phyloP scores from a whole-genome alignment of 2,113 vertebrate genomes.

The Amphiprion percula region DNA sequence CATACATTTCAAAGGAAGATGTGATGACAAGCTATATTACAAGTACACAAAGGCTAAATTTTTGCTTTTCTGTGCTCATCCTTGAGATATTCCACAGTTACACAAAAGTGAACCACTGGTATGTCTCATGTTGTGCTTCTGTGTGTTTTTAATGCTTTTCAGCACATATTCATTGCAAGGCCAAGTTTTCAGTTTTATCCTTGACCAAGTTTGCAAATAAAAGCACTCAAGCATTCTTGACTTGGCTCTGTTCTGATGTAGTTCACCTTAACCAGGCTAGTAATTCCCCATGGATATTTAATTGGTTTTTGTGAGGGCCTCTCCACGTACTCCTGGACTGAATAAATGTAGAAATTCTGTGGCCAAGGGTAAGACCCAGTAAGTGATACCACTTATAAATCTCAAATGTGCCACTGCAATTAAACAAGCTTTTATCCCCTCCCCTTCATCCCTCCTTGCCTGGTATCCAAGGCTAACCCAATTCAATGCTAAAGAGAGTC shows the following conservation, averaged over 20 bases:
- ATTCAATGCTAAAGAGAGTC: conserved; percentile 82
- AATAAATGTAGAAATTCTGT: conserved; percentile 77
- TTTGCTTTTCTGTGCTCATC: conserved; percentile 4
- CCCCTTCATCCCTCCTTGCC: conserved; percentile 66
- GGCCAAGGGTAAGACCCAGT: conserved; percentile 78
- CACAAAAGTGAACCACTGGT: neutral
- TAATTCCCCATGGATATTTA: conserved; percentile 62
- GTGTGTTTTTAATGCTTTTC: conserved; percentile 19
- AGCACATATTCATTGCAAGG: neutral
- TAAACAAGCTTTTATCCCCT: conserved; percentile 80
- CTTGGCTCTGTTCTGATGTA: conserved; percentile 45
- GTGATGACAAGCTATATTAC: neutral
- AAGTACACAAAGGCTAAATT: neutral
- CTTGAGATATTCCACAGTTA: neutral
- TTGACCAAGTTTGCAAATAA: conserved; percentile 25
- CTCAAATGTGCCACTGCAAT: conserved; percentile 84
- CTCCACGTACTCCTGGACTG: conserved; percentile 61
- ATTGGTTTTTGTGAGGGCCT: conserved; percentile 60
- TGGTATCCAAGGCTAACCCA: conserved; percentile 84
- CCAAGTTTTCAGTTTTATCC: conserved; percentile 14
- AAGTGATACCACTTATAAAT: conserved; percentile 81
- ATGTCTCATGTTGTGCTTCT: neutral
- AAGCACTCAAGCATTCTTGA: conserved; percentile 33
- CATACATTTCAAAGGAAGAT: neutral
- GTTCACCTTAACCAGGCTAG: conserved; percentile 72